Percentiles rank a stretch among this genome's conserved stretches.
Evolutionary conservation across 2,113 vertebrate species (phyloP).

Genomic region (Oreochromis aureus): DNA sequence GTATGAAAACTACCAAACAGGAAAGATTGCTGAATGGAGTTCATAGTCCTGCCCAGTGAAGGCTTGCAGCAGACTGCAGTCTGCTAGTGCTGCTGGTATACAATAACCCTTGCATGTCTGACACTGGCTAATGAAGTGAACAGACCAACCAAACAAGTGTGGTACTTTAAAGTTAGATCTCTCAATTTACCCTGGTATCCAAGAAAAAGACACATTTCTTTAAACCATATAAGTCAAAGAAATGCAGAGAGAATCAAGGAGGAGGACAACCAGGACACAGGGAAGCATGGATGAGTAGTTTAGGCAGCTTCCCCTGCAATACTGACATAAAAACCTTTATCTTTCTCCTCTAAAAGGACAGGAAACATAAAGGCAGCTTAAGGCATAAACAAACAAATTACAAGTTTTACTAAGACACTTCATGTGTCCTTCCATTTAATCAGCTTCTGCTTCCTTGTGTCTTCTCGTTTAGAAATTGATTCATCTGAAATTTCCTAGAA

Average conservation of each 20-base stretch:
- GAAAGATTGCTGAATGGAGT: slow-evolving; percentile 50
- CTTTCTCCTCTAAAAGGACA: neutral
- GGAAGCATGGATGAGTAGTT: slow-evolving; percentile 17
- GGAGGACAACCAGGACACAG: slow-evolving; percentile 18
- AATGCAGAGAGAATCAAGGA: neutral
- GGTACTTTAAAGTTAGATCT: neutral
- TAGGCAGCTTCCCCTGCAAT: neutral
- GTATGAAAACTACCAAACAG: slow-evolving; percentile 56
- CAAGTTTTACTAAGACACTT: neutral
- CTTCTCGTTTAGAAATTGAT: neutral
- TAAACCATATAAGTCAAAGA: neutral
- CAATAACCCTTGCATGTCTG: neutral
- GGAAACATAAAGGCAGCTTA: neutral
- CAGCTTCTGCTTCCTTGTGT: slow-evolving; percentile 11
- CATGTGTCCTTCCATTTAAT: neutral
- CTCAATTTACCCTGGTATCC: neutral
- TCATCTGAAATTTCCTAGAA: neutral
- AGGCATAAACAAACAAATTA: slow-evolving; percentile 22
- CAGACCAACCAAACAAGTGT: neutral
- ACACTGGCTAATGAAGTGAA: neutral
- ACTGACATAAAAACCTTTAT: neutral
- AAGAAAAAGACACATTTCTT: neutral
- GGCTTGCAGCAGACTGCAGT: neutral
- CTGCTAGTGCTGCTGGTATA: neutral
- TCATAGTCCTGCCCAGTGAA: slow-evolving; percentile 15